Conservation (phyloP, 2,797 vertebrate species). For the Smutsia temminckii region DNA sequence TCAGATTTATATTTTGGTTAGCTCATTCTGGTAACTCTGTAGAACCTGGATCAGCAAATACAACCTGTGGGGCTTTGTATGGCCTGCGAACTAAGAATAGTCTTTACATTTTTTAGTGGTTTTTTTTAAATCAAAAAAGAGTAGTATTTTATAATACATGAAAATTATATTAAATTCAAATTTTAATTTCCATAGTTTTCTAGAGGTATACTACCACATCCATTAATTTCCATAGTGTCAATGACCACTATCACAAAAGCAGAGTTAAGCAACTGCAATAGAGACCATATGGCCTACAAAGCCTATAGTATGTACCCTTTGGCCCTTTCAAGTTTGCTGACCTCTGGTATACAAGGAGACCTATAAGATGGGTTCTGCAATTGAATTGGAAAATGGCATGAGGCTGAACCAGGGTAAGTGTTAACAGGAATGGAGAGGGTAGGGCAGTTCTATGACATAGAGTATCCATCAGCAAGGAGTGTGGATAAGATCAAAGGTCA, state of each 20-base stretch:
- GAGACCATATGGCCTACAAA: neutral
- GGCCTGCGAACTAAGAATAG: neutral
- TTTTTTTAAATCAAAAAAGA: slow-evolving; percentile 31
- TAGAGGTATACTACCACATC: neutral
- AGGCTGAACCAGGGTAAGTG: neutral
- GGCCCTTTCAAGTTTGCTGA: neutral
- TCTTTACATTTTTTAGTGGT: neutral
- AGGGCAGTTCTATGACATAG: neutral
- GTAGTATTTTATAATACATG: neutral
- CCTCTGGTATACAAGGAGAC: neutral
- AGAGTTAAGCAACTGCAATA: neutral
- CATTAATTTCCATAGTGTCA: neutral
- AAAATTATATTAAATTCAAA: slow-evolving; percentile 33
- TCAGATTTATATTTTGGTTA: slow-evolving; percentile 20
- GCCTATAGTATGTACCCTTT: neutral
- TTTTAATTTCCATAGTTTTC: neutral
- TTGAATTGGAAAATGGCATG: neutral
- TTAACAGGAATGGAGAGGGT: neutral
- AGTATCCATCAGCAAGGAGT: neutral
- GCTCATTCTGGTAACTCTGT: neutral
- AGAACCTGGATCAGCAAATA: neutral
- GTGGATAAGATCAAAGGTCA: neutral
- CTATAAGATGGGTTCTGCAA: neutral
- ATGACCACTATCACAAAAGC: neutral
- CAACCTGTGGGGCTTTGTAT: neutral